A percentile compares a stretch with the other conserved stretches of the same genome.
phyloP scores from a whole-genome alignment of 2,888 invertebrate genomes.

The Lasioglossum pauxillum region DNA sequence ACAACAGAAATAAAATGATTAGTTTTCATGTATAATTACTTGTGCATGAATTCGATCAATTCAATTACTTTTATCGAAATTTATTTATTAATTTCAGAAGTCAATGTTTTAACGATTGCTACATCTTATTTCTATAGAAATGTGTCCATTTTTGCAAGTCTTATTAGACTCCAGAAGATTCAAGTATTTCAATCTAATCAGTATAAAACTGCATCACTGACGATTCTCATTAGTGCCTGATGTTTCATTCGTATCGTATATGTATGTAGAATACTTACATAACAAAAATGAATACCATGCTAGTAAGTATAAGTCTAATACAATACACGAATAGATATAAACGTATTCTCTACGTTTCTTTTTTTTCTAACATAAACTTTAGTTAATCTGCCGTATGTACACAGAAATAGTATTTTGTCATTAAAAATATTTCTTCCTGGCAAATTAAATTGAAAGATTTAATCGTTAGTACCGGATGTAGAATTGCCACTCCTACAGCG shows the following conservation, averaged over 20 bases:
- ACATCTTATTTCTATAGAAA: background rate
- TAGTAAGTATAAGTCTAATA: slow-evolving; percentile 4
- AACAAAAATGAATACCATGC: slow-evolving; percentile 1
- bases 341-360: background rate
- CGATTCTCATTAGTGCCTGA: background rate
- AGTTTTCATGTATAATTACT: background rate
- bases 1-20: background rate
- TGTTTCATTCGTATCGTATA: background rate
- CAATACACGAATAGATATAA: background rate
- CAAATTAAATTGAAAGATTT: slow-evolving; percentile 8
- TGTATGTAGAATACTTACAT: background rate
- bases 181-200: background rate
- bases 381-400: slow-evolving; percentile 3
- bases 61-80: background rate
- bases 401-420: slow-evolving; percentile 14
- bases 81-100: slow-evolving; percentile 10
- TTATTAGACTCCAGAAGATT: background rate
- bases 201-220: slow-evolving; percentile 19
- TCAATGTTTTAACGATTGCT: background rate
- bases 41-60: background rate
- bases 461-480: slow-evolving; percentile 55
- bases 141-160: background rate
- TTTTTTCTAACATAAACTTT: slow-evolving; percentile 15
- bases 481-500: slow-evolving; percentile 60
- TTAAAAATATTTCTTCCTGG: slow-evolving; percentile 28